phyloP scores from a whole-genome alignment of 2,113 vertebrate species.

The Equus quagga region DNA sequence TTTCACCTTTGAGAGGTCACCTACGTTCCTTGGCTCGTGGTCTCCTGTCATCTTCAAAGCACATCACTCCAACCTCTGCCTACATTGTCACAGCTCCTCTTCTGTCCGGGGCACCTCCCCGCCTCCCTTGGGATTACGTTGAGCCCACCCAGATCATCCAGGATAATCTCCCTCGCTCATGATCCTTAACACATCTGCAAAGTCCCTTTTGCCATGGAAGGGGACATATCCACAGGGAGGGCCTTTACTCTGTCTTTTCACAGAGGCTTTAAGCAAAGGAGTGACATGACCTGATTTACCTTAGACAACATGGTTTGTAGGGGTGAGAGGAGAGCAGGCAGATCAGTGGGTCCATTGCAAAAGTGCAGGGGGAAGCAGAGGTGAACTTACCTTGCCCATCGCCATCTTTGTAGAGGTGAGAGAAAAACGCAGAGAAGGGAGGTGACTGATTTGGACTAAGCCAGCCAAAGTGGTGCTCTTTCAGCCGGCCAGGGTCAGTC shows the following conservation, averaged over 20 bases:
- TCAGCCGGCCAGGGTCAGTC: background rate
- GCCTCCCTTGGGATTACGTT: background rate
- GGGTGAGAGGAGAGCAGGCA: background rate
- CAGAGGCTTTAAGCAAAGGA: background rate
- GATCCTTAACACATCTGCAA: background rate
- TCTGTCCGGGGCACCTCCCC: background rate
- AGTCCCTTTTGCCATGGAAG: background rate
- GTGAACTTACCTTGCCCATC: background rate
- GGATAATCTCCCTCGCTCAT: background rate
- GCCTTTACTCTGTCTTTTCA: background rate
- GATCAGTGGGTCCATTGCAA: accelerated
- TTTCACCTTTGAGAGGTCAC: background rate
- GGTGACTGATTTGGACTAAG: background rate
- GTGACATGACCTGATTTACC: background rate
- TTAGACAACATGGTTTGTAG: background rate
- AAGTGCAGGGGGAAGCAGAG: background rate
- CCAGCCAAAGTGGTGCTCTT: background rate
- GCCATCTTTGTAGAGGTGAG: background rate
- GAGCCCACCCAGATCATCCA: background rate
- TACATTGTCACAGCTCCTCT: background rate
- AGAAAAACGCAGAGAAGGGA: background rate
- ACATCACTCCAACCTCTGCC: background rate
- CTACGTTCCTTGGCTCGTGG: background rate
- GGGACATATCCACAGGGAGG: background rate
- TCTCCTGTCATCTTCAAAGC: background rate